Evolutionary conservation across 2,888 invertebrate genomes (phyloP).

Genomic region (Limnephilus lunatus): DNA sequence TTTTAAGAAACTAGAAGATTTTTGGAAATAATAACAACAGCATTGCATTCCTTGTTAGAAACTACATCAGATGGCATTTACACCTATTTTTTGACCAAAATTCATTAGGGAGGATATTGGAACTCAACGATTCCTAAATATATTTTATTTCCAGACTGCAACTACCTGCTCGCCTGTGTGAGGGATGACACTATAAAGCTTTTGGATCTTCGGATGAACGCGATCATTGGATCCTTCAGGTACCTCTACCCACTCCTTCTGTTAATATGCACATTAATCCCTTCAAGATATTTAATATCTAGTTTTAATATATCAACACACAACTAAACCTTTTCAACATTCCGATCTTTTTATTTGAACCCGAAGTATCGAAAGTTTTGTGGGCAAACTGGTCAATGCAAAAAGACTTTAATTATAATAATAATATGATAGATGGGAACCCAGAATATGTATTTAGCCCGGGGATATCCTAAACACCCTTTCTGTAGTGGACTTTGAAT

Average conservation of each 20-base stretch:
- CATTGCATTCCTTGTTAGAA: too few species aligned
- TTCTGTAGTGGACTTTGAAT: not conserved
- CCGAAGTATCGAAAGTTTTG: not conserved
- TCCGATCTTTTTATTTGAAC: not conserved
- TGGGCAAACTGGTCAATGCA: not conserved
- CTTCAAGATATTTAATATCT: not conserved
- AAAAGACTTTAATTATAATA: not conserved
- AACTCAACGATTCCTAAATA: too few species aligned
- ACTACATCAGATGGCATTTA: too few species aligned
- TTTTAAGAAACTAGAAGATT: too few species aligned
- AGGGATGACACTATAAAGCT: constrained; percentile 96
- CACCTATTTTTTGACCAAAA: too few species aligned
- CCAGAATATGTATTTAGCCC: not conserved
- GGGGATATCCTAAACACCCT: not conserved
- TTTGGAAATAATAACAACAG: too few species aligned
- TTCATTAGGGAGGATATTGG: too few species aligned
- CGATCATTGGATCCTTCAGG: constrained; percentile 93
- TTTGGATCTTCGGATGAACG: constrained; percentile 96
- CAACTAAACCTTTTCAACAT: not conserved
- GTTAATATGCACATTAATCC: too few species aligned
- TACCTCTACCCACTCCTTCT: constrained; percentile 71
- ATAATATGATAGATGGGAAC: not conserved
- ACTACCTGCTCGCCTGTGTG: constrained; percentile 93
- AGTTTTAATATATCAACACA: not conserved
- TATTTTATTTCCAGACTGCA: constrained; percentile 84